phyloP scores from a whole-genome alignment of 2,113 vertebrate genomes.

The Nipponia nippon region DNA sequence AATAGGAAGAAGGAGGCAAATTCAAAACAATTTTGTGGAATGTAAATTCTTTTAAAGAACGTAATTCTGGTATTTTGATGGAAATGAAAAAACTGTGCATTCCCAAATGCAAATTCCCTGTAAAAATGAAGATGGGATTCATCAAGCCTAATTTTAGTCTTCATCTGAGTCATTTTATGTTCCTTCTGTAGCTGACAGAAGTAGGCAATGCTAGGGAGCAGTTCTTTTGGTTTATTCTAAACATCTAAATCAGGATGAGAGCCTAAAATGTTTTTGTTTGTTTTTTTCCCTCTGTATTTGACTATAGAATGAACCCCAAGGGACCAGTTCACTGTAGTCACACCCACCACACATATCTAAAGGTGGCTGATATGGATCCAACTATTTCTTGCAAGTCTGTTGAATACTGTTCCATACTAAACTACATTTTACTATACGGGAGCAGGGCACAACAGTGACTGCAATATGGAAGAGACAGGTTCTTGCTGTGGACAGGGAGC shows the following conservation, averaged over 20 bases:
- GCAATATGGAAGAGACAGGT: accelerated
- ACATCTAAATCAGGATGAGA: background rate
- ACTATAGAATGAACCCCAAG: background rate
- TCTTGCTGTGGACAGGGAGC: background rate
- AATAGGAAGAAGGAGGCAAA: background rate
- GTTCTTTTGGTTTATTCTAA: background rate
- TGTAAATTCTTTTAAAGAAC: background rate
- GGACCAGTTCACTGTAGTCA: background rate
- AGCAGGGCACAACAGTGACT: background rate
- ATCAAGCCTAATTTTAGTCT: background rate
- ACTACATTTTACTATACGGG: background rate
- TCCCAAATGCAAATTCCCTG: background rate
- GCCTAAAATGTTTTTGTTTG: background rate
- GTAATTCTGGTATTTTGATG: background rate
- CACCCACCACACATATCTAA: background rate
- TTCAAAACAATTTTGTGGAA: background rate
- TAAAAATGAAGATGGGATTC: background rate
- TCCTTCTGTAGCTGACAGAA: background rate
- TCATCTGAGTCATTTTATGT: background rate
- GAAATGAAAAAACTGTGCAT: background rate
- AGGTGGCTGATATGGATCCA: background rate
- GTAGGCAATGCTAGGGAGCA: background rate
- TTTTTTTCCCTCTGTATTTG: background rate
- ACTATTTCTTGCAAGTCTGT: background rate
- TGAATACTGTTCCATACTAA: background rate